These are phyloP conservation scores for Coluber constrictor DNA, from an alignment of 2,797 vertebrate species.

Conservation along the genomic window DNA sequence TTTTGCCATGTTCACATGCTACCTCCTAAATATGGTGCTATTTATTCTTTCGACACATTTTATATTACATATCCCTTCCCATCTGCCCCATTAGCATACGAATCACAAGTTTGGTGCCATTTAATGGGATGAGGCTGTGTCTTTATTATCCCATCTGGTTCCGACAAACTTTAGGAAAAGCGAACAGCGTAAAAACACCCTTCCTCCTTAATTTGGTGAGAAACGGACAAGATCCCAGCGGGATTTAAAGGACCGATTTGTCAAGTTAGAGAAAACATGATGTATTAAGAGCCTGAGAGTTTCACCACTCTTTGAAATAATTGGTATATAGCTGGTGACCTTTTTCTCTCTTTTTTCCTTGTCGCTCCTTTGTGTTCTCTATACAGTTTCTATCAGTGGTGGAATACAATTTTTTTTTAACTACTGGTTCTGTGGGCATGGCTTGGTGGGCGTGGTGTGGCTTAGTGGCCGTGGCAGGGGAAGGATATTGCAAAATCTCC, in stretches of 20 bases:
- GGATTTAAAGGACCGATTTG: neutral
- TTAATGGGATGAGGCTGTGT: slow-evolving; percentile 53
- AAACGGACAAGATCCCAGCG: rapidly evolving
- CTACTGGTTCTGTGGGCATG: too few species aligned
- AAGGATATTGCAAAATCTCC: too few species aligned
- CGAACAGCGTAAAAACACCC: neutral
- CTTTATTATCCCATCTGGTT: slow-evolving; percentile 61
- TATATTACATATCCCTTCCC: slow-evolving; percentile 61
- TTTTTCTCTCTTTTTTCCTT: neutral
- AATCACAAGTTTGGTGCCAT: slow-evolving; percentile 47
- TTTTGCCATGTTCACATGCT: slow-evolving; percentile 28
- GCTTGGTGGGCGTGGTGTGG: too few species aligned
- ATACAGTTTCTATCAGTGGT: neutral
- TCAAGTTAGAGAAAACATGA: neutral
- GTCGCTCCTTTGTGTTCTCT: neutral
- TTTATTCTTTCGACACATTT: slow-evolving; percentile 58
- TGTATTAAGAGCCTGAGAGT: neutral
- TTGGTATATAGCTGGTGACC: neutral
- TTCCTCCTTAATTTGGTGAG: neutral
- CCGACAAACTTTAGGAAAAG: slow-evolving; percentile 28
- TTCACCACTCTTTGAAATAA: neutral
- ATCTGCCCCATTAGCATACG: slow-evolving; percentile 67
- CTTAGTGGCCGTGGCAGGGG: too few species aligned
- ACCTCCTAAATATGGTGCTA: neutral
- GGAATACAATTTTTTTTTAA: too few species aligned